Percentiles rank a stretch among this genome's conserved stretches.
Conservation (phyloP, 1,140 invertebrate genomes). For the Lucilia sericata region DNA sequence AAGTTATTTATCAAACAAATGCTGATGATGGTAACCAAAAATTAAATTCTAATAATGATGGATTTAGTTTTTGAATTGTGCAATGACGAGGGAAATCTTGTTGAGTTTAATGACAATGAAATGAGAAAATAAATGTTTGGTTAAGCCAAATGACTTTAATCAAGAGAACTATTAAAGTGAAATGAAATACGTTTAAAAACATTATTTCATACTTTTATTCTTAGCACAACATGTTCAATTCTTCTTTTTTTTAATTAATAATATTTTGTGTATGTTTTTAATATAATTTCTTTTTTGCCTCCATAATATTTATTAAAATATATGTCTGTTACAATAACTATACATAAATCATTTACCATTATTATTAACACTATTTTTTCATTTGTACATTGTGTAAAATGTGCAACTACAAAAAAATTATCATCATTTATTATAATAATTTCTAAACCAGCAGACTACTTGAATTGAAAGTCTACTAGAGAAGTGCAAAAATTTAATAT, state of each 20-base stretch:
- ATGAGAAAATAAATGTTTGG: conserved; percentile 22
- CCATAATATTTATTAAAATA: not conserved
- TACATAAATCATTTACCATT: conserved; percentile 24
- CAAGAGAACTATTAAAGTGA: too few relatives aligned
- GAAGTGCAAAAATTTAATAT: conserved; percentile 7
- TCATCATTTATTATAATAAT: conserved; percentile 19
- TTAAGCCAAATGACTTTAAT: not conserved
- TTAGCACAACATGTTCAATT: too few relatives aligned
- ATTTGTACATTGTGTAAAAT: not conserved
- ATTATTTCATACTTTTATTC: too few relatives aligned
- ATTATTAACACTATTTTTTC: conserved; percentile 16
- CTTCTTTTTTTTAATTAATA: too few relatives aligned
- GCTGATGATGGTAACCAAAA: not conserved
- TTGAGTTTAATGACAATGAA: not conserved
- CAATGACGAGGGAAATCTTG: conserved; percentile 23
- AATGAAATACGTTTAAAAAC: too few relatives aligned
- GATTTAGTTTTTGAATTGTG: conserved; percentile 17
- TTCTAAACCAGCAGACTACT: conserved; percentile 19
- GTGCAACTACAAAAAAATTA: not conserved
- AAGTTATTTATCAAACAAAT: not conserved
- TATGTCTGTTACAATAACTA: not conserved
- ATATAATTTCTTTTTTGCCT: too few relatives aligned
- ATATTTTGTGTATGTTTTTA: too few relatives aligned
- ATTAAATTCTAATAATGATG: not conserved
- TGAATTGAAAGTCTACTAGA: conserved; percentile 8